Evolutionary conservation across 1,140 invertebrate genomes (phyloP).

Genomic region (Cryptotermes secundus): DNA sequence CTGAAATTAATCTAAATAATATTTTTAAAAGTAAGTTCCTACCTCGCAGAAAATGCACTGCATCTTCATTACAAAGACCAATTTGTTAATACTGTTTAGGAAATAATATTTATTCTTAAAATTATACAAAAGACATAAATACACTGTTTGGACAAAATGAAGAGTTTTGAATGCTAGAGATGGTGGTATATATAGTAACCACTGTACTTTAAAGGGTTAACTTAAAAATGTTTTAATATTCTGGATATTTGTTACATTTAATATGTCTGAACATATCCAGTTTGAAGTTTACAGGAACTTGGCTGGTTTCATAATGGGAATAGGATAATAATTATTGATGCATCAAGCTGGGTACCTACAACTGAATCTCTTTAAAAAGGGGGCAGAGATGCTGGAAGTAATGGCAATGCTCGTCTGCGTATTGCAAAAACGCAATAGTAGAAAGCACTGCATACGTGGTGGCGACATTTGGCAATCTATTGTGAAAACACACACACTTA

Average conservation of each 20-base stretch:
- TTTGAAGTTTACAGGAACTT: background rate
- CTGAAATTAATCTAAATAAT: too few species aligned
- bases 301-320: background rate
- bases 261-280: background rate
- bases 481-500: constrained; percentile 17
- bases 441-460: background rate
- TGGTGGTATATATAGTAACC: too few species aligned
- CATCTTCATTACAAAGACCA: too few species aligned
- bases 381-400: too few species aligned
- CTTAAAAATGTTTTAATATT: background rate
- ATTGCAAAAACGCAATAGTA: background rate
- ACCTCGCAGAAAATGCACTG: too few species aligned
- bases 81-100: too few species aligned
- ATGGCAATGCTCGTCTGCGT: constrained; percentile 22
- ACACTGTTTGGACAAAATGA: too few species aligned
- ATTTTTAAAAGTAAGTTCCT: too few species aligned
- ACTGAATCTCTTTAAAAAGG: background rate
- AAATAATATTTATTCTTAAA: too few species aligned
- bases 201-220: background rate
- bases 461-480: constrained; percentile 3
- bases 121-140: too few species aligned
- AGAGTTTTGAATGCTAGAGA: too few species aligned
- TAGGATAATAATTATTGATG: background rate
- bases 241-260: background rate
- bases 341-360: background rate